These are phyloP conservation scores for Callipepla californica DNA, from an alignment of 2,113 vertebrate genomes.

Conservation along the genomic window DNA sequence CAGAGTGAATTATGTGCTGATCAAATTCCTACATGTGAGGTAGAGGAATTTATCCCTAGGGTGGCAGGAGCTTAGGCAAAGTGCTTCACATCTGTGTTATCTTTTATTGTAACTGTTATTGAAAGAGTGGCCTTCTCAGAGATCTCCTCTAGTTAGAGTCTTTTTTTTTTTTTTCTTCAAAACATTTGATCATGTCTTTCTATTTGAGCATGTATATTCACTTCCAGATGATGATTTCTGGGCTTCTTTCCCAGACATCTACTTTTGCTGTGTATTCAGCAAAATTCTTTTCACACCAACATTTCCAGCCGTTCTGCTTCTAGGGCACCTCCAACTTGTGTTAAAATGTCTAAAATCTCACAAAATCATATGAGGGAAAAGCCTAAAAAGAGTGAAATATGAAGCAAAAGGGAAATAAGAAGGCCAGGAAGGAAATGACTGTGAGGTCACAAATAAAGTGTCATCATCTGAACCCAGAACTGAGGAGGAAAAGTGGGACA, in stretches of 20 bases:
- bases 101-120: neutral
- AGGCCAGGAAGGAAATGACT: neutral
- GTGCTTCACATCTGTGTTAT: neutral
- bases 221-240: neutral
- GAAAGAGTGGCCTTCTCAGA: neutral
- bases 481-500: fast-evolving
- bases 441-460: neutral
- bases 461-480: neutral
- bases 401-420: neutral
- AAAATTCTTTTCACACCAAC: neutral
- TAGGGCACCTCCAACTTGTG: neutral
- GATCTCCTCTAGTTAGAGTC: neutral
- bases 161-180: neutral
- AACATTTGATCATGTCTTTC: neutral
- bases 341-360: neutral
- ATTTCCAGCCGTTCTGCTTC: neutral
- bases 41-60: neutral
- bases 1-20: fast-evolving
- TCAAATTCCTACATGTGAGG: neutral
- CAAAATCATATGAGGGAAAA: neutral
- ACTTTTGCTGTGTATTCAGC: neutral
- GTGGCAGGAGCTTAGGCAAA: neutral
- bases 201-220: neutral
- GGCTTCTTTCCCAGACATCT: neutral
- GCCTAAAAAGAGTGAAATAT: neutral